phyloP scores from a whole-genome alignment of 2,113 vertebrate species.

The Sakesphorus luctuosus region DNA sequence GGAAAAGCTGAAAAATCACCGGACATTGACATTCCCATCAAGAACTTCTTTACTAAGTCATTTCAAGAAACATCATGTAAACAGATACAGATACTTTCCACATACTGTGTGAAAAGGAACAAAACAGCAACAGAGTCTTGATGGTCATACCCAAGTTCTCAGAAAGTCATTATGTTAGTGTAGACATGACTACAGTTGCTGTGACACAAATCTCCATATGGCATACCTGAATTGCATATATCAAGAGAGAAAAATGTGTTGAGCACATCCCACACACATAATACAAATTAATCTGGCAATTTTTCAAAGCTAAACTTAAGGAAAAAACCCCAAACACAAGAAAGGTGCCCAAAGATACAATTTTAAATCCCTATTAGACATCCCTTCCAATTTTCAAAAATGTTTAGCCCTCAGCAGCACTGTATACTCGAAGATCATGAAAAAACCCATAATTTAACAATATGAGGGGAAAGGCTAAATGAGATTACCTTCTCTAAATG shows the following conservation, averaged over 20 bases:
- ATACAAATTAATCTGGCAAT: neutral
- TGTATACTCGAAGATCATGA: neutral
- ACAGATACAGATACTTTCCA: neutral
- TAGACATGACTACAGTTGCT: neutral
- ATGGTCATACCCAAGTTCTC: neutral
- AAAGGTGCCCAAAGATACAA: neutral
- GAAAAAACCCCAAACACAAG: neutral
- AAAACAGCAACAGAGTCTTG: neutral
- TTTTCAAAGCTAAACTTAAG: neutral
- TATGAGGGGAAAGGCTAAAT: slow-evolving; percentile 10
- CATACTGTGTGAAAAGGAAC: neutral
- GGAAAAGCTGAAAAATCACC: neutral
- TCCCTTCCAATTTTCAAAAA: neutral
- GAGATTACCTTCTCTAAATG: slow-evolving; percentile 30
- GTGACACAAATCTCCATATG: neutral
- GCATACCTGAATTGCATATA: neutral
- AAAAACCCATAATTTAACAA: neutral
- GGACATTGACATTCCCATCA: neutral
- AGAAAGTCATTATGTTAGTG: neutral
- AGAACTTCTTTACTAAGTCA: neutral
- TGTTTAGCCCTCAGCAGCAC: neutral
- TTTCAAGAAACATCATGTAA: neutral
- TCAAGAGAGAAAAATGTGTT: neutral
- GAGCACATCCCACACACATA: neutral
- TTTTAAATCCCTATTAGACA: neutral